A percentile compares a stretch with the other conserved stretches of the same genome.
These are phyloP conservation scores for Morpho achilles DNA, from an alignment of 2,888 invertebrate species.

Conservation along the genomic window DNA sequence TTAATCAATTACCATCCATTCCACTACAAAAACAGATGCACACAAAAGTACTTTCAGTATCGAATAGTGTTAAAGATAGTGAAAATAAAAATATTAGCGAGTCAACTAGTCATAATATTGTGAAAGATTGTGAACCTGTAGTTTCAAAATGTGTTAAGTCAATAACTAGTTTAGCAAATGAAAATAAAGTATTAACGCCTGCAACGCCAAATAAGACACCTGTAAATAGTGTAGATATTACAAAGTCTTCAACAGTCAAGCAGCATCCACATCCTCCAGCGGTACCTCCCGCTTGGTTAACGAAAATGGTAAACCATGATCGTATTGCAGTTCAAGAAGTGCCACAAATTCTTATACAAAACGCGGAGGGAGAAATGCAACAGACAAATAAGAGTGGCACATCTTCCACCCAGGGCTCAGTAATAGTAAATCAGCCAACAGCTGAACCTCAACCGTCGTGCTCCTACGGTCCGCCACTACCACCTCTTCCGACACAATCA, in stretches of 20 bases:
- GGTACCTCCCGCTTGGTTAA: constrained; percentile 66
- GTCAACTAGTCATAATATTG: constrained; percentile 22
- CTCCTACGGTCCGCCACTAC: constrained; percentile 51
- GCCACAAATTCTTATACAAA: constrained; percentile 59
- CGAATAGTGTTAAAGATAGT: constrained; percentile 35
- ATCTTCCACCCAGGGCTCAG: constrained; percentile 38
- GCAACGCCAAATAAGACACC: constrained; percentile 27
- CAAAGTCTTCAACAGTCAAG: constrained; percentile 32
- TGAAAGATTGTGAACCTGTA: constrained; percentile 17
- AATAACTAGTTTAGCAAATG: constrained; percentile 11
- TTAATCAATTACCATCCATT: constrained; percentile 60
- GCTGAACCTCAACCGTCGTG: constrained; percentile 63
- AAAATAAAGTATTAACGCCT: constrained; percentile 24
- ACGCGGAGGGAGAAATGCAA: constrained; percentile 42
- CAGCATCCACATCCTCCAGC: constrained; percentile 59
- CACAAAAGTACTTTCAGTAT: constrained; percentile 38
- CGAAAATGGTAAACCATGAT: constrained; percentile 30
- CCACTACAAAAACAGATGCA: constrained; percentile 49
- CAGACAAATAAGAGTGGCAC: constrained; percentile 42
- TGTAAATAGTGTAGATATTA: constrained; percentile 33
- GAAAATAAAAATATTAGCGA: constrained; percentile 31
- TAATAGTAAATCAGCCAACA: constrained; percentile 35
- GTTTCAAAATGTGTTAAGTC: constrained; percentile 21
- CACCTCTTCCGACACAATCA: constrained; percentile 36
- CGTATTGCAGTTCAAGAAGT: constrained; percentile 38